Evolutionary conservation across 2,888 invertebrate species (phyloP).

Genomic region (Melitaea athalia): DNA sequence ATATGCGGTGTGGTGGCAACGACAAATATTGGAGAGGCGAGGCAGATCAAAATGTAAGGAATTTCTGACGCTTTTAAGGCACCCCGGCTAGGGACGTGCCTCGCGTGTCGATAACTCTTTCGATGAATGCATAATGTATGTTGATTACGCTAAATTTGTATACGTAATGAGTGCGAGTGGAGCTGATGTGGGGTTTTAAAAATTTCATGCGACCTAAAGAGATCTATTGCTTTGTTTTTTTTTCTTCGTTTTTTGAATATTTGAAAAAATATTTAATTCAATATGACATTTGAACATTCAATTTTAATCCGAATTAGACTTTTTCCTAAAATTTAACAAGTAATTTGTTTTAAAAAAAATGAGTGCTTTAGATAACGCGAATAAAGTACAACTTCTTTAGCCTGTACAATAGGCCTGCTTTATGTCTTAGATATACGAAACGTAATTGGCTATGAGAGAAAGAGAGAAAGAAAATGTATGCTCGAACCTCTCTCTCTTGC

Average conservation of each 20-base stretch:
- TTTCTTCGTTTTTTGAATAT: background rate
- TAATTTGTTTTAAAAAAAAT: too few species aligned
- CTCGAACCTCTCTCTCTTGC: too few species aligned
- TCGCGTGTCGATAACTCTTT: conserved; percentile 49
- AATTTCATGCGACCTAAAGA: background rate
- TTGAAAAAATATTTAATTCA: background rate
- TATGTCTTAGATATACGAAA: too few species aligned
- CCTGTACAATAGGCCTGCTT: too few species aligned
- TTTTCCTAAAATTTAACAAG: too few species aligned
- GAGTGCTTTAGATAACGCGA: too few species aligned
- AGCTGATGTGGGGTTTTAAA: background rate
- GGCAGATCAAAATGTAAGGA: conserved; percentile 56
- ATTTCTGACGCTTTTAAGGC: conserved; percentile 55
- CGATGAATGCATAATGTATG: conserved; percentile 13
- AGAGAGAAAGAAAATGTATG: too few species aligned
- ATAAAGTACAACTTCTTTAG: too few species aligned
- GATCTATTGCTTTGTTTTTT: background rate
- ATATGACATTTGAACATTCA: background rate
- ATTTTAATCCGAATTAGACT: too few species aligned
- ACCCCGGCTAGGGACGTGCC: conserved; percentile 50
- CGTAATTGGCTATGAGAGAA: too few species aligned
- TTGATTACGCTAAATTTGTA: conserved; percentile 12
- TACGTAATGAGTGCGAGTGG: background rate
- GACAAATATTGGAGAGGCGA: conserved; percentile 59
- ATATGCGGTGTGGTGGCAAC: conserved; percentile 52